phyloP scores from a whole-genome alignment of 2,888 invertebrate species.

The Tridacna crocea region DNA sequence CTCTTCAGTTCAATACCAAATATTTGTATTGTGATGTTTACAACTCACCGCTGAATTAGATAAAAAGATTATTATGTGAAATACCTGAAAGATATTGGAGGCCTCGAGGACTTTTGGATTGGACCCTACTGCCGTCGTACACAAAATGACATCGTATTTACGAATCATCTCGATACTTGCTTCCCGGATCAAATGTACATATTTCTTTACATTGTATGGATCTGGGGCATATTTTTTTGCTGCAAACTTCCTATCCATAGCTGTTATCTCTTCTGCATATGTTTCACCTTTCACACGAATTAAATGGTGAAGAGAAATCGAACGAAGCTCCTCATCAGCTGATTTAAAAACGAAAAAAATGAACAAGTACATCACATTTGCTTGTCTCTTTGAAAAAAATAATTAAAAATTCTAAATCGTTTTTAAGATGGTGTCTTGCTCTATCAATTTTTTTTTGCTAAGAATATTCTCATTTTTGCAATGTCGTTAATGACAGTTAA shows the following conservation, averaged over 20 bases:
- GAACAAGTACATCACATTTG: too few relatives aligned
- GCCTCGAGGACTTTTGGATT: conserved; percentile 53
- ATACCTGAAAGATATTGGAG: conserved; percentile 49
- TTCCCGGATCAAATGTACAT: conserved; percentile 29
- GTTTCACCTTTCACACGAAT: conserved; percentile 62
- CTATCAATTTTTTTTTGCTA: too few relatives aligned
- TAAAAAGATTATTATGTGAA: background rate
- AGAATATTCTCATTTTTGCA: too few relatives aligned
- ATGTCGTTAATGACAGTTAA: too few relatives aligned
- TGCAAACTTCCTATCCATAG: conserved; percentile 41
- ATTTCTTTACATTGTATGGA: conserved; percentile 7
- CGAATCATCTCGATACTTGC: conserved; percentile 65
- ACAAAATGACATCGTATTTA: conserved; percentile 70
- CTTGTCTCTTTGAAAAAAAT: too few relatives aligned
- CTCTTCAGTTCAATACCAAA: too few relatives aligned
- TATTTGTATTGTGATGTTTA: too few relatives aligned
- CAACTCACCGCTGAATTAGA: too few relatives aligned
- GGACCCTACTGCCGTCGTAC: conserved; percentile 70
- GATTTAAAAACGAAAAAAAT: too few relatives aligned
- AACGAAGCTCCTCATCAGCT: conserved; percentile 37
- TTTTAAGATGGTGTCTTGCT: too few relatives aligned
- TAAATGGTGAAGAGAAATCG: conserved; percentile 67
- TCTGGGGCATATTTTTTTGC: conserved; percentile 31
- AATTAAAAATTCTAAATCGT: too few relatives aligned
- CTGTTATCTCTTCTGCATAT: conserved; percentile 38